phyloP scores from a whole-genome alignment of 2,888 invertebrate genomes.

The Scotopteryx bipunctaria region DNA sequence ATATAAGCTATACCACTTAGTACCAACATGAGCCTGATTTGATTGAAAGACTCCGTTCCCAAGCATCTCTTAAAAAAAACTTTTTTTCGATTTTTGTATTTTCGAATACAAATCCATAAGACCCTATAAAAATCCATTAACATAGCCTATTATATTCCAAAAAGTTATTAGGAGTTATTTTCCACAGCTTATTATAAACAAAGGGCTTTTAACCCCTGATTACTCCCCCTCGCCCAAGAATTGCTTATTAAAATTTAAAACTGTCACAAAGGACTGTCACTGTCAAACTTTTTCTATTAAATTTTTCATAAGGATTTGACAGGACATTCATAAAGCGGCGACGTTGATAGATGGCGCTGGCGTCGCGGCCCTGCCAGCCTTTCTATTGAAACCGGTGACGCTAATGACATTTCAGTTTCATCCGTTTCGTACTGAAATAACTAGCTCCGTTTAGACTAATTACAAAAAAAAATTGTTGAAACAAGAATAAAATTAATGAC shows the following conservation, averaged over 20 bases:
- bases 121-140: neutral
- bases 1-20: too few relatives aligned
- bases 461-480: neutral
- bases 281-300: slow-evolving; percentile 81
- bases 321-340: slow-evolving; percentile 73
- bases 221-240: slow-evolving; percentile 48
- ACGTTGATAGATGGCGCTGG: slow-evolving; percentile 68
- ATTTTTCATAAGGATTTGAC: slow-evolving; percentile 77
- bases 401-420: slow-evolving; percentile 38
- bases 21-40: too few relatives aligned
- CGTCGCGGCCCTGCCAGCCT: slow-evolving; percentile 35
- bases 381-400: slow-evolving; percentile 35
- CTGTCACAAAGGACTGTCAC: slow-evolving; percentile 67
- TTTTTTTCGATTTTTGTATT: too few relatives aligned
- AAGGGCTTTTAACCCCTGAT: slow-evolving; percentile 39
- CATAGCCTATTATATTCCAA: neutral
- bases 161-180: too few relatives aligned
- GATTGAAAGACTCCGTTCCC: too few relatives aligned
- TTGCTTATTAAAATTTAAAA: slow-evolving; percentile 75
- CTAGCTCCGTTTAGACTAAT: neutral
- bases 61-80: too few relatives aligned
- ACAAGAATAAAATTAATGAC: too few relatives aligned
- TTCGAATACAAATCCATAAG: neutral
- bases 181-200: slow-evolving; percentile 30
- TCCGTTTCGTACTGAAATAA: slow-evolving; percentile 27